Percentiles rank a stretch among this genome's conserved stretches.
These are phyloP conservation scores for Haliclystus octoradiatus DNA, from an alignment of 30 jellyfish, hydroid and myxozoan species.

Conservation along the genomic window DNA sequence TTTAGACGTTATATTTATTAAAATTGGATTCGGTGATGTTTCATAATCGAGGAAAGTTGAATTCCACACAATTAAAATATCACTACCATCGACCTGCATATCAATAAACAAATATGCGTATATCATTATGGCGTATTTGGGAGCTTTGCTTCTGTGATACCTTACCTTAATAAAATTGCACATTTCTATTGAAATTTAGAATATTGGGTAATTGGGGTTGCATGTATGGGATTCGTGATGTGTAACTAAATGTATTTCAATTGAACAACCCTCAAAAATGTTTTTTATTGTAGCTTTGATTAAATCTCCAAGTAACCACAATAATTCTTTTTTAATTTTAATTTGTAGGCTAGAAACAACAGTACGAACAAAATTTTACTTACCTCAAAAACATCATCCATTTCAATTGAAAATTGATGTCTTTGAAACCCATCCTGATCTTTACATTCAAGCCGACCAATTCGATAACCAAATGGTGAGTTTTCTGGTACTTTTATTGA, in stretches of 20 bases:
- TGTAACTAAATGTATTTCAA: too few species aligned
- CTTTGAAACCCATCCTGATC: slow-evolving; percentile 72
- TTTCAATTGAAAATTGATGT: slow-evolving; percentile 8
- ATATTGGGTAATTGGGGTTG: background rate
- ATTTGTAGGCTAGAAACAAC: background rate
- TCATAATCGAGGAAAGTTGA: slow-evolving; percentile 46
- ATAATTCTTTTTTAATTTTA: background rate
- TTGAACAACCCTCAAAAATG: too few species aligned
- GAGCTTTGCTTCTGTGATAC: too few species aligned
- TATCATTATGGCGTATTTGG: too few species aligned
- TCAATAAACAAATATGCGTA: too few species aligned
- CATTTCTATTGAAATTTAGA: too few species aligned
- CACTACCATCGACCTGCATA: slow-evolving; percentile 6
- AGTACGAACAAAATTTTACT: background rate
- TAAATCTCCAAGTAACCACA: too few species aligned
- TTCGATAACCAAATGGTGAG: slow-evolving; percentile 33
- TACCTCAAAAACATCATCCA: background rate
- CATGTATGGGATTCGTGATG: too few species aligned
- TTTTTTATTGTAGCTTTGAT: too few species aligned
- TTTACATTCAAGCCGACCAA: slow-evolving; percentile 41
- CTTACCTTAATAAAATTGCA: too few species aligned
- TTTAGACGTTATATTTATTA: slow-evolving; percentile 26
- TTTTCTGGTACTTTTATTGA: slow-evolving; percentile 33
- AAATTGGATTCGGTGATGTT: slow-evolving; percentile 31
- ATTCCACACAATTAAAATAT: slow-evolving; percentile 32